Evolutionary conservation across 2,888 invertebrate species (phyloP).

Genomic region (Tanytarsus gracilentus): DNA sequence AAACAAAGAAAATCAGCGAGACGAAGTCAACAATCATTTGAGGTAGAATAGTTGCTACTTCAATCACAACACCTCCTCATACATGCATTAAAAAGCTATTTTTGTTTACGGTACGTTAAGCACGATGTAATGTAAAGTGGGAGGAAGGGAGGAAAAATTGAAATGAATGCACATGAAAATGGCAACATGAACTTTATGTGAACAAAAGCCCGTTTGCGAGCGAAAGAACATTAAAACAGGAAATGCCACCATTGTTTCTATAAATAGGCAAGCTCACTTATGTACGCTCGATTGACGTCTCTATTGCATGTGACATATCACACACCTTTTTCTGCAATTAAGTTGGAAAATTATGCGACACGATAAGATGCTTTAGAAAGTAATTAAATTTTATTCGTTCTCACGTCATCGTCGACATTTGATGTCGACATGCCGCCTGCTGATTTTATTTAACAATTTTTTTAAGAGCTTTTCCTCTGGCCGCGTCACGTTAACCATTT

Average conservation of each 20-base stretch:
- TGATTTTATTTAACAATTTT: no score
- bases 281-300: constrained; percentile 7
- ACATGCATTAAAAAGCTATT: constrained; percentile 4
- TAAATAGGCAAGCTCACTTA: constrained; percentile 9
- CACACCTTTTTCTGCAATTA: background rate
- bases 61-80: no score
- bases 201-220: background rate
- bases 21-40: no score
- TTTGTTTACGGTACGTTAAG: background rate
- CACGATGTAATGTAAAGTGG: background rate
- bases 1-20: no score
- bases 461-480: background rate
- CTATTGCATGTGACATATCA: constrained; percentile 10
- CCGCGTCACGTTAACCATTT: constrained; percentile 1
- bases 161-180: constrained; percentile 4
- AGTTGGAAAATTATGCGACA: background rate
- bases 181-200: constrained; percentile 1
- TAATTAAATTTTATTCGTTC: constrained; percentile 2
- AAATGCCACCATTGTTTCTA: background rate
- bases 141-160: background rate
- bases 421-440: no score
- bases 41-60: no score
- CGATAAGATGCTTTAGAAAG: background rate
- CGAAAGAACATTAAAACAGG: background rate
- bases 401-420: constrained; percentile 1